Base-by-base conservation (phyloP, 2,797 vertebrate genomes). In the Acanthopagrus latus region DNA sequence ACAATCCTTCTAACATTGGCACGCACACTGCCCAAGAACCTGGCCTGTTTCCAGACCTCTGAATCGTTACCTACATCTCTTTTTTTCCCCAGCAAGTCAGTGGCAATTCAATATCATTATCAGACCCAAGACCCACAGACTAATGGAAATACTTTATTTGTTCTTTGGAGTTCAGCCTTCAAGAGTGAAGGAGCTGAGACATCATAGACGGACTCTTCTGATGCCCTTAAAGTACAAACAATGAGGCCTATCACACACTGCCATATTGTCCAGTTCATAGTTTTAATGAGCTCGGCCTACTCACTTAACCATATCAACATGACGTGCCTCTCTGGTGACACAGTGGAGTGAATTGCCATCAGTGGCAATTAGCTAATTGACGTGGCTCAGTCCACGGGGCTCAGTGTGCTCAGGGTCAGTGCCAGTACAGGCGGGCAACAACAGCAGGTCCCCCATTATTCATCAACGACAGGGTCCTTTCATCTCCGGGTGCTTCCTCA, bases 311-410 rank as follows among this genome's bases (percentile, higher is more conserved):
- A 58, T 76, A 84, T 86, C 76, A 74, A 81, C 65, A 81, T 59
- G 55, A 55, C 63, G 18, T 68, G 63, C 14, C 66, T 74, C 70
- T 71, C 56, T 27, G 33, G 64, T 78, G 83, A 81, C 78, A 80
- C 52, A 76, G 64, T 33, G 29, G 55, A 78, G 67, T 77, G 70
- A 87, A 81, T 83, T 66, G 84, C 60, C 77, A 58, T 77, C 79
- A 73, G 62, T 13, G 44, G 74, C 66, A 82, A 84, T 90, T 88
- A 82, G 71, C 65, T 85, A 86, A 72, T 64, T 85, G 75, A 78
- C 71, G 67, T 66, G 70, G 84, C 82, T 84, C 77, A 50, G 76
- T 84, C 81, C 43, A 57, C 41, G 21, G 81, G 64, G 81, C 60
- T 76, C 62, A 14, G 25, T 46, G 63, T 77, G 76, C 55, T 75